Evolutionary conservation across 2,888 invertebrate genomes (phyloP), one percentile per base, ranked within the genome.

Genomic region (Spilosoma lubricipeda): DNA sequence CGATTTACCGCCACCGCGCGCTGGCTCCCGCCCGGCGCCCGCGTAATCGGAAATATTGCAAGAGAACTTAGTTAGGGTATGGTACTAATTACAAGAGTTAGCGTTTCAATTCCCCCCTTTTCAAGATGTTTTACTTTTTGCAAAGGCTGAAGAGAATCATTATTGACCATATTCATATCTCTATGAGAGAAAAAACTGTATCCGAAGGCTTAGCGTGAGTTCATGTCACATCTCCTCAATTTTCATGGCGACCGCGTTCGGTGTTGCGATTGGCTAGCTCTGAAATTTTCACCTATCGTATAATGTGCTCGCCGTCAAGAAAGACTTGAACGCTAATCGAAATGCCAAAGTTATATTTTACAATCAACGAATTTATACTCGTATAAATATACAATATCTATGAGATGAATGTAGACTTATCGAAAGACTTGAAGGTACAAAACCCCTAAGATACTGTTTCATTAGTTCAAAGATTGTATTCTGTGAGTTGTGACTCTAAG

Each of bases 1-100:
- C 92, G 94, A 94, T 94, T 94, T 93, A 92, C 91, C 90, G 90
- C 77, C 77, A 67, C 77, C 77, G 77, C 79, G 80, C 72, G 74
- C 79, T 77, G 79, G 42, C 80, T 79, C 77, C 59, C 83, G 77
- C 71, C 74, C 73, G 42, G 56, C 78, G 39, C 75, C 79, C 86
- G 89, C 85, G 91, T 93, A 92, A 94, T 94, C 92, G 93, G 91
- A 93, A 94, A 94, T 94, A 93, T 94, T 93, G 94, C 90, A 87
- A 78, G 84, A 77, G 91, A 93, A 94, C 90, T 87, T 91, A 89
- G 90, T 93, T 93, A 92, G 68, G 76, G 56, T 67, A 64, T 76
- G 90, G 83, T 67, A 13, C 74, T 77, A 77, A 72, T 1, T 4
- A 75, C 27, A 68, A 48, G 80, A 77, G 75, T 1, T 3, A 75